These are phyloP conservation scores for Drosophila insularis DNA, from an alignment of 1,140 invertebrate genomes.

Conservation along the genomic window DNA sequence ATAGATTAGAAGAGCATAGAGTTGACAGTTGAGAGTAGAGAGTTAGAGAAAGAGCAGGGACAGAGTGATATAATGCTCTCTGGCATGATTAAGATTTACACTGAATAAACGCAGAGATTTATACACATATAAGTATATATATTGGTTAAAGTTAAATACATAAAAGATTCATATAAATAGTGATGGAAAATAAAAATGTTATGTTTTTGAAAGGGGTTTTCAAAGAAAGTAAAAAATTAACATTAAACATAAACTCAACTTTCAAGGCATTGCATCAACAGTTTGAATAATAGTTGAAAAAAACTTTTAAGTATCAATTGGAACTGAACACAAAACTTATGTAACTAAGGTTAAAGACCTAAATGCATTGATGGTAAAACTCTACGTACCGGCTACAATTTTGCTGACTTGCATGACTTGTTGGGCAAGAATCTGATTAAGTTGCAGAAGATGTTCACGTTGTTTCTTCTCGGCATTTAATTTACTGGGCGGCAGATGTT, in stretches of 20 bases:
- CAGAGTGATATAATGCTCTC: slow-evolving; percentile 1
- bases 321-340: slow-evolving; percentile 41
- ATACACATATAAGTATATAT: slow-evolving; percentile 42
- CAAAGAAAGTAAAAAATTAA: slow-evolving; percentile 47
- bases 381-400: slow-evolving; percentile 92
- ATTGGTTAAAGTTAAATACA: slow-evolving; percentile 24
- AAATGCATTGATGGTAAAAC: neutral
- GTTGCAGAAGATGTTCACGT: slow-evolving; percentile 92
- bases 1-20: slow-evolving; percentile 80
- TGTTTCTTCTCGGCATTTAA: slow-evolving; percentile 92
- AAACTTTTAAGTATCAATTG: slow-evolving; percentile 40
- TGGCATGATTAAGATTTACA: slow-evolving; percentile 49
- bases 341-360: slow-evolving; percentile 16
- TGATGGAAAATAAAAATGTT: slow-evolving; percentile 19
- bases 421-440: slow-evolving; percentile 95
- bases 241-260: slow-evolving; percentile 68
- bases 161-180: slow-evolving; percentile 18
- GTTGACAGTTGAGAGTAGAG: slow-evolving; percentile 54
- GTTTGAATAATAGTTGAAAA: slow-evolving; percentile 31
- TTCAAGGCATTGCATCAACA: slow-evolving; percentile 59
- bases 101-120: slow-evolving; percentile 49
- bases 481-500: slow-evolving; percentile 83
- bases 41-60: slow-evolving; percentile 1
- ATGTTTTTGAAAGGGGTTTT: slow-evolving; percentile 43
- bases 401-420: slow-evolving; percentile 97